Evolutionary conservation across 2,888 invertebrate genomes (phyloP).

Genomic region (Ormyrus nitidulus): DNA sequence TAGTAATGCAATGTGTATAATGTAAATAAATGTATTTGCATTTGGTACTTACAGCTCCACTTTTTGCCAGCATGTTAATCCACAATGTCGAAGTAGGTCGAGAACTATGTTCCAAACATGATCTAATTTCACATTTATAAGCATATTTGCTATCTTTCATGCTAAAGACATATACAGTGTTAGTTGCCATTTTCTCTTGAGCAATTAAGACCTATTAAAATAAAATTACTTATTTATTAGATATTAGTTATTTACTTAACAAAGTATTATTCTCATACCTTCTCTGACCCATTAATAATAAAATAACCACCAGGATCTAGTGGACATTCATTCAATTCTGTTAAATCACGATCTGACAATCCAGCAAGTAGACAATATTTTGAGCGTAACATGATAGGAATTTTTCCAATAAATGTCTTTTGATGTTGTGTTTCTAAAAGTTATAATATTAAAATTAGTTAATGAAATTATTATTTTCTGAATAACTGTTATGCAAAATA

Average conservation of each 20-base stretch:
- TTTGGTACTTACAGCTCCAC: constrained; percentile 81
- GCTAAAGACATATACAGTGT: constrained; percentile 99
- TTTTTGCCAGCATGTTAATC: constrained; percentile 99
- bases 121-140: constrained; percentile 98
- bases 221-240: constrained; percentile 10
- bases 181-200: constrained; percentile 99
- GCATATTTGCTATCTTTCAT: constrained; percentile 99
- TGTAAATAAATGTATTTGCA: constrained; percentile 1
- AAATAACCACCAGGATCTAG: constrained; percentile 99
- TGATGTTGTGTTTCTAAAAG: constrained; percentile 79
- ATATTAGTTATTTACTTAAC: neutral
- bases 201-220: constrained; percentile 88
- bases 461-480: neutral
- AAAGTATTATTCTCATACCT: constrained; percentile 76
- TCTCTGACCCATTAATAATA: constrained; percentile 99
- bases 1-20: constrained; percentile 3
- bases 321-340: constrained; percentile 99
- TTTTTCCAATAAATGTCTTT: constrained; percentile 87
- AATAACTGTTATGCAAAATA: neutral
- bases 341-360: constrained; percentile 98
- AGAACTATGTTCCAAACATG: constrained; percentile 93
- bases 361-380: constrained; percentile 97
- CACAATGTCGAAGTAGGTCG: constrained; percentile 98
- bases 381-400: constrained; percentile 99
- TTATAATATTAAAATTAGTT: constrained; percentile 8